Conservation (phyloP, 2,888 invertebrate species). For the Limnephilus rhombicus region DNA sequence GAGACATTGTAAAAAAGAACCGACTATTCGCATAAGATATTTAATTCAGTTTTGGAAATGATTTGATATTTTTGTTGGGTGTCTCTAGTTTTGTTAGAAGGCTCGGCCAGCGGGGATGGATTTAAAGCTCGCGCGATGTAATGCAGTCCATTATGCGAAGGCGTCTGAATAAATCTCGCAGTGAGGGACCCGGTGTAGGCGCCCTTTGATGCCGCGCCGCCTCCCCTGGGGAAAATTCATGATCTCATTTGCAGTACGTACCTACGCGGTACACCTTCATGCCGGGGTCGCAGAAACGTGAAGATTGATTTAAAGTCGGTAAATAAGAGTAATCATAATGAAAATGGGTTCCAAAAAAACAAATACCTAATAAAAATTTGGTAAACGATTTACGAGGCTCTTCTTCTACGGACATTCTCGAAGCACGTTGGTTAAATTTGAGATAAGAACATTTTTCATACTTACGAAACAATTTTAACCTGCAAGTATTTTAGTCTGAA, state of each 20-base stretch:
- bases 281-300: constrained; percentile 10
- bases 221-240: constrained; percentile 39
- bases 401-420: neutral
- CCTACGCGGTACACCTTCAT: neutral
- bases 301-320: constrained; percentile 3
- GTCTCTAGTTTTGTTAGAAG: neutral
- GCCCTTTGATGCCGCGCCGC: constrained; percentile 58
- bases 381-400: neutral
- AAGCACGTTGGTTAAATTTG: no score
- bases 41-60: neutral
- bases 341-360: neutral
- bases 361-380: neutral
- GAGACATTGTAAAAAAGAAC: neutral
- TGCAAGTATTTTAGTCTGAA: no score
- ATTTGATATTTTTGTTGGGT: neutral
- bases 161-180: constrained; percentile 62
- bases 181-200: constrained; percentile 53
- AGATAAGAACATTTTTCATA: no score
- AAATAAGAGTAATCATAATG: neutral
- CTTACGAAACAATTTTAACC: no score
- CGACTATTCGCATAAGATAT: neutral
- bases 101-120: neutral
- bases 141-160: constrained; percentile 63
- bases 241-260: constrained; percentile 35
- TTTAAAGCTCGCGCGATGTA: constrained; percentile 53